Percentiles rank a stretch among this genome's conserved stretches.
phyloP scores from a whole-genome alignment of 2,888 invertebrate species.

The Drosophila picticornis region DNA sequence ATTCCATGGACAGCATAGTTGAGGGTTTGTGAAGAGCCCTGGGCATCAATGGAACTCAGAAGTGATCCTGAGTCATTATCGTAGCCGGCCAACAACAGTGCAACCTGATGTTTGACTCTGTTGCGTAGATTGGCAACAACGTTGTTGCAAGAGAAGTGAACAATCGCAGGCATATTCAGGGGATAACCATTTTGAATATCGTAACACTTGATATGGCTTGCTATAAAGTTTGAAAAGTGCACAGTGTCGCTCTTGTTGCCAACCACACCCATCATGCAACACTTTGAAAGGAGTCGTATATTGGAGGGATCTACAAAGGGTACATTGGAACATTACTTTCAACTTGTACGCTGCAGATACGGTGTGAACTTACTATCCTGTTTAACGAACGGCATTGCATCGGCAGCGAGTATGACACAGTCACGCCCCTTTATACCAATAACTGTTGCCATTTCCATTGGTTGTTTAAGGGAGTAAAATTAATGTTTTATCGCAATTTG shows the following conservation, averaged over 20 bases:
- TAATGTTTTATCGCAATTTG: not conserved
- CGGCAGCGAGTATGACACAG: slow-evolving; percentile 94
- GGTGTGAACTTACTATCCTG: slow-evolving; percentile 85
- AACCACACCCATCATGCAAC: slow-evolving; percentile 93
- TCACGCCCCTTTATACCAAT: slow-evolving; percentile 95
- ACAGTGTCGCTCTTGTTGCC: slow-evolving; percentile 96
- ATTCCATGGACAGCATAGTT: slow-evolving; percentile 96
- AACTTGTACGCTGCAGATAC: not conserved
- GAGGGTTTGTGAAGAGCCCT: slow-evolving; percentile 93
- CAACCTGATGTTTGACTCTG: slow-evolving; percentile 85
- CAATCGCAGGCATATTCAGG: slow-evolving; percentile 93
- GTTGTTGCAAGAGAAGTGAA: slow-evolving; percentile 94
- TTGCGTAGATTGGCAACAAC: slow-evolving; percentile 95
- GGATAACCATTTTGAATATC: slow-evolving; percentile 98
- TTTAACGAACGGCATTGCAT: slow-evolving; percentile 94
- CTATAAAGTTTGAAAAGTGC: slow-evolving; percentile 97
- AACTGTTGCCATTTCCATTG: slow-evolving; percentile 90
- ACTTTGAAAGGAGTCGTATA: slow-evolving; percentile 93
- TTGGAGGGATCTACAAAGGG: slow-evolving; percentile 92
- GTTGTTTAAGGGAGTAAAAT: not conserved
- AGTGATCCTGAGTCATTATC: slow-evolving; percentile 93
- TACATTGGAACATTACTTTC: not conserved
- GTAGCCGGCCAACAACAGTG: slow-evolving; percentile 84
- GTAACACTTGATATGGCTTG: slow-evolving; percentile 97
- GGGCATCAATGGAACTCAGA: slow-evolving; percentile 95